Percentiles rank a stretch among this genome's conserved stretches.
Conservation (phyloP, 2,888 invertebrate genomes). For the Penaeus monodon region DNA sequence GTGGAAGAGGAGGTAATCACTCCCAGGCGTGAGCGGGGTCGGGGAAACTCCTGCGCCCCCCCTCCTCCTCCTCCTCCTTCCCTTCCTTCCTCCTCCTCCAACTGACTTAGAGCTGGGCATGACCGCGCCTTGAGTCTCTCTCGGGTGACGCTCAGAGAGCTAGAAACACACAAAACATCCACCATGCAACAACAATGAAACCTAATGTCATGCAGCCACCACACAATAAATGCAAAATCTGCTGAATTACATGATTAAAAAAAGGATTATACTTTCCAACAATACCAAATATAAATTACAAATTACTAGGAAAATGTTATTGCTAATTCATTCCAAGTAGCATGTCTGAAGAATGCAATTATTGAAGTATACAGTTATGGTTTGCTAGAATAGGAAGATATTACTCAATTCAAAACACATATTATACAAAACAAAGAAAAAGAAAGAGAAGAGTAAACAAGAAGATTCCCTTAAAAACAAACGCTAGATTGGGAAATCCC, state of each 20-base stretch:
- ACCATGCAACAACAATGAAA: slow-evolving; percentile 54
- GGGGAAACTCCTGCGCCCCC: slow-evolving; percentile 14
- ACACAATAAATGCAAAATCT: slow-evolving; percentile 33
- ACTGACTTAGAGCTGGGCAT: slow-evolving; percentile 58
- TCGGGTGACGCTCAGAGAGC: slow-evolving; percentile 58
- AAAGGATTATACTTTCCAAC: slow-evolving; percentile 10
- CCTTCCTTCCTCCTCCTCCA: slow-evolving; percentile 53
- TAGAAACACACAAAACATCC: slow-evolving; percentile 61
- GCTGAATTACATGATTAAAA: slow-evolving; percentile 7
- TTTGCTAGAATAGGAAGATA: too few relatives aligned
- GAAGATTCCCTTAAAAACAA: too few relatives aligned
- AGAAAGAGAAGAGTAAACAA: too few relatives aligned
- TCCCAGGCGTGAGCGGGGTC: slow-evolving; percentile 28
- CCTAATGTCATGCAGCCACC: slow-evolving; percentile 49
- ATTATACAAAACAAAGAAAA: too few relatives aligned
- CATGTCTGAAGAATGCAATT: too few relatives aligned
- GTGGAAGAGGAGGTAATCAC: slow-evolving; percentile 17
- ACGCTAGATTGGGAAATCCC: too few relatives aligned
- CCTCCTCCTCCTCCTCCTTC: slow-evolving; percentile 47
- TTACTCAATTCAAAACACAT: too few relatives aligned
- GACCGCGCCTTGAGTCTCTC: slow-evolving; percentile 61
- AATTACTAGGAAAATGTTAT: too few relatives aligned
- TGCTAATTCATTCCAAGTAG: too few relatives aligned
- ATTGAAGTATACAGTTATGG: too few relatives aligned
- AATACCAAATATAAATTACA: too few relatives aligned